Evolutionary conservation across 2,888 invertebrate species (phyloP), one percentile per base, ranked within the genome.

Genomic region (Strigamia maritima): DNA sequence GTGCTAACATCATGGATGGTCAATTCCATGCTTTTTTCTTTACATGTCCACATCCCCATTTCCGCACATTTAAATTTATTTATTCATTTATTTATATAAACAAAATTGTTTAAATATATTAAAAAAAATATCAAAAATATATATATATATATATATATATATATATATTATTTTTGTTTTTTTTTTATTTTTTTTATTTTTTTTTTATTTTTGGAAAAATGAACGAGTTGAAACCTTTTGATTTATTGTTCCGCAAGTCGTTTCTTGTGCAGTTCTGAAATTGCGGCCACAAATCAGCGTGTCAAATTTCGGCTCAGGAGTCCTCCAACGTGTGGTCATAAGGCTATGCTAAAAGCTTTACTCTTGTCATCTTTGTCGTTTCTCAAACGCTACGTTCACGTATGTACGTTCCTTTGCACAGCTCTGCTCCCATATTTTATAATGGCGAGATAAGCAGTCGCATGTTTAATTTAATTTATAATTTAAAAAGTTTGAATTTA

Each of bases 21-120:
- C 70, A 70, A n/a, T 26, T 70, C 28, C 70, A 70, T 60, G 44
- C n/a, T n/a, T n/a, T n/a, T n/a, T 44, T 60, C 22, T 60, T 60
- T 60, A 19, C 60, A 19, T 70, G 24, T 70, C 70, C 70, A 70
- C 28, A 70, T 28, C 12, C 4, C 26, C 26, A 3, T 54, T 19
- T 19, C 6, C 19, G 1, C 19, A 19, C 19, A 19, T 35, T 35
- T 10, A 35, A 35, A 35, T 35, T 35, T 35, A 35, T 35, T 35
- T 35, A 4, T 35, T 35, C 7, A 35, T 35, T 35, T n/a, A n/a
- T n/a, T n/a, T n/a, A n/a, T n/a, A n/a, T n/a, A n/a, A n/a, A n/a
- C n/a, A n/a, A n/a, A n/a, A n/a, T n/a, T n/a, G n/a, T n/a, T n/a
- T n/a, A n/a, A n/a, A n/a, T n/a, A n/a, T n/a, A n/a, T n/a, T n/a